Evolutionary conservation across 2,113 vertebrate genomes (phyloP).

Genomic region (Lucifuga dentata): DNA sequence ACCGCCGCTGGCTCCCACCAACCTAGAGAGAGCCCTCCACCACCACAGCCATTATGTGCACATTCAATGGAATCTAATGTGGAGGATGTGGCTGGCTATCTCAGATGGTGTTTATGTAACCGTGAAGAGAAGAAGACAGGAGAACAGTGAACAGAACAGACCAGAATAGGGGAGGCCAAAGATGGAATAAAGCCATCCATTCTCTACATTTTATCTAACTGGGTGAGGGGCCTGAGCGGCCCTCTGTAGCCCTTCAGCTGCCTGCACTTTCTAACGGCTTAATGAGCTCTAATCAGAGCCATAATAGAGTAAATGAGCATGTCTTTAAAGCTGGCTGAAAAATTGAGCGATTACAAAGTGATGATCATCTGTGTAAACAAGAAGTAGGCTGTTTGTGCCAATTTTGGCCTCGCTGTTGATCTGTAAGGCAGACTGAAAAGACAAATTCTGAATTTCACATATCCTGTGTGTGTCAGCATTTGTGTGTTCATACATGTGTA

Average conservation of each 20-base stretch:
- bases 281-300: slow-evolving; percentile 64
- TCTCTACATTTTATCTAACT: slow-evolving; percentile 39
- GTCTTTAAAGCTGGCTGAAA: slow-evolving; percentile 42
- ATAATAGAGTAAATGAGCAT: slow-evolving; percentile 51
- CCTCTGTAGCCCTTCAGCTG: slow-evolving; percentile 25
- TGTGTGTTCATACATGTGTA: slow-evolving; percentile 3
- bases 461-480: neutral
- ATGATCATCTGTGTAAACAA: slow-evolving; percentile 53
- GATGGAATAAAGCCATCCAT: slow-evolving; percentile 48
- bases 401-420: neutral
- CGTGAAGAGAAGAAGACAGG: slow-evolving; percentile 32
- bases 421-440: too few species aligned
- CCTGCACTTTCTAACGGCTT: slow-evolving; percentile 62
- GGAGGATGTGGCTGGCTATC: slow-evolving; percentile 64
- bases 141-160: slow-evolving; percentile 31
- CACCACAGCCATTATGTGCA: slow-evolving; percentile 64
- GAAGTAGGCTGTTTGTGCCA: slow-evolving; percentile 20
- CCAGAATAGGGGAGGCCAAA: slow-evolving; percentile 15
- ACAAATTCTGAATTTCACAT: neutral
- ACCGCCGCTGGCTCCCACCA: slow-evolving; percentile 65
- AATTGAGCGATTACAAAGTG: slow-evolving; percentile 45
- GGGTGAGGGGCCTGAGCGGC: slow-evolving; percentile 15
- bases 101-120: slow-evolving; percentile 65
- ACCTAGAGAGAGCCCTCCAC: slow-evolving; percentile 44
- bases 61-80: slow-evolving; percentile 65